Evolutionary conservation across 1,140 invertebrate genomes (phyloP).

Genomic region (Hyposmocoma kahamanoa): DNA sequence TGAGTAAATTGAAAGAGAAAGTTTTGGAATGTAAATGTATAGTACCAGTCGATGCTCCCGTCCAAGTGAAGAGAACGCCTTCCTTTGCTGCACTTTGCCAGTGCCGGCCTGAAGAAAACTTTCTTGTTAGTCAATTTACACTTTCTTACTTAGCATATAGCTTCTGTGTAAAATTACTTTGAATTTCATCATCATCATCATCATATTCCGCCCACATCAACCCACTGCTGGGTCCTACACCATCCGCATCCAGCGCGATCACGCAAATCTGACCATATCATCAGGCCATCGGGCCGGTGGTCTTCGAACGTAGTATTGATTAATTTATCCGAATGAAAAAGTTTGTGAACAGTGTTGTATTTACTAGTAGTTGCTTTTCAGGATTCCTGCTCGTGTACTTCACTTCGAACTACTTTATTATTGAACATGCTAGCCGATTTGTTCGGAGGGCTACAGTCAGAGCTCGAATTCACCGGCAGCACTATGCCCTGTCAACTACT

Average conservation of each 20-base stretch:
- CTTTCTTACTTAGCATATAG: too few species aligned
- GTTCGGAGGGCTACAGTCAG: constrained; percentile 45
- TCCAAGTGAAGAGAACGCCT: constrained; percentile 51
- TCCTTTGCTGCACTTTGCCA: constrained; percentile 48
- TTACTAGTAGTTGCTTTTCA: constrained; percentile 26
- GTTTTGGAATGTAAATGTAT: constrained; percentile 53
- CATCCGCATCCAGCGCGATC: too few species aligned
- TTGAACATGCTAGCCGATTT: constrained; percentile 44
- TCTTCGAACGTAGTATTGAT: too few species aligned
- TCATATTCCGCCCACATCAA: too few species aligned
- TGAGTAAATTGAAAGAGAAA: constrained; percentile 32
- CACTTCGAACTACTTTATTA: constrained; percentile 40
- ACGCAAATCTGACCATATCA: too few species aligned
- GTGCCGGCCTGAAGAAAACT: constrained; percentile 47
- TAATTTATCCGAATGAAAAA: too few species aligned
- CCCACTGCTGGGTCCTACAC: too few species aligned
- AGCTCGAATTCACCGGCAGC: constrained; percentile 28
- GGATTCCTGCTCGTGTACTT: constrained; percentile 57
- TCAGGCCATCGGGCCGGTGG: too few species aligned
- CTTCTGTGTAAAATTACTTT: too few species aligned
- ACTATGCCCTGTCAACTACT: constrained; percentile 55
- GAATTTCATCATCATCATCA: too few species aligned
- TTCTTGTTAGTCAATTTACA: constrained; percentile 36
- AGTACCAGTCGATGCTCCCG: constrained; percentile 33
- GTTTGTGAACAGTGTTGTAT: too few species aligned